These are phyloP conservation scores for Myotis brandtii DNA, from an alignment of 2,113 vertebrate species.

Conservation along the genomic window DNA sequence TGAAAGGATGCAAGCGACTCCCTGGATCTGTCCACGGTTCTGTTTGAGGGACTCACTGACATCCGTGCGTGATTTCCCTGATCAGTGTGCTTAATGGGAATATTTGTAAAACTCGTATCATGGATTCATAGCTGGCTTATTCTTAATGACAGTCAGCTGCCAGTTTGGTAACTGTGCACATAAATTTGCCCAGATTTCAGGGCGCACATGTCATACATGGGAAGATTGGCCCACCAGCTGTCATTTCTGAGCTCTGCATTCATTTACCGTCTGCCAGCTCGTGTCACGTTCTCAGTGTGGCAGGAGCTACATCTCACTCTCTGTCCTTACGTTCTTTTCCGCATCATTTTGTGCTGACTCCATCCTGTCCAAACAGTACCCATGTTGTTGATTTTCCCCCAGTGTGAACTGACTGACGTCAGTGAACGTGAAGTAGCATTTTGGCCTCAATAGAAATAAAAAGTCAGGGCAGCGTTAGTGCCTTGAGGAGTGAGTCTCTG, in stretches of 20 bases:
- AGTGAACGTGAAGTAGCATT: not conserved
- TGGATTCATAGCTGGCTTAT: conserved; percentile 37
- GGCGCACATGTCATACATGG: not conserved
- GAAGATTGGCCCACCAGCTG: conserved; percentile 44
- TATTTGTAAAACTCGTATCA: conserved; percentile 62
- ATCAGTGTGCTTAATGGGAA: conserved; percentile 59
- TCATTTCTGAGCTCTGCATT: conserved; percentile 21
- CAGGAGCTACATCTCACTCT: not conserved
- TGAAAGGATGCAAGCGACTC: not conserved
- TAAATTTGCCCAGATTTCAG: conserved; percentile 45
- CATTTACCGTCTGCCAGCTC: conserved; percentile 22
- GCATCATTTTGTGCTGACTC: not conserved
- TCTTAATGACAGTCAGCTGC: conserved; percentile 65
- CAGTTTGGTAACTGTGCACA: conserved; percentile 47
- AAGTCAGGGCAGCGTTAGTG: not conserved
- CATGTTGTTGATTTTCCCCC: not conserved
- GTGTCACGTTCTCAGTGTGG: not conserved
- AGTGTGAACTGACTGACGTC: not conserved
- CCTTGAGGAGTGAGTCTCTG: not conserved
- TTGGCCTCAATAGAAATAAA: not conserved
- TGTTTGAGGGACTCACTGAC: not conserved
- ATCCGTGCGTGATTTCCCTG: not conserved
- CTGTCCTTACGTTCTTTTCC: not conserved
- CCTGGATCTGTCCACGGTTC: not conserved
- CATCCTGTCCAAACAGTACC: not conserved